phyloP scores from a whole-genome alignment of 2,797 vertebrate genomes.

The Crax fasciolata region DNA sequence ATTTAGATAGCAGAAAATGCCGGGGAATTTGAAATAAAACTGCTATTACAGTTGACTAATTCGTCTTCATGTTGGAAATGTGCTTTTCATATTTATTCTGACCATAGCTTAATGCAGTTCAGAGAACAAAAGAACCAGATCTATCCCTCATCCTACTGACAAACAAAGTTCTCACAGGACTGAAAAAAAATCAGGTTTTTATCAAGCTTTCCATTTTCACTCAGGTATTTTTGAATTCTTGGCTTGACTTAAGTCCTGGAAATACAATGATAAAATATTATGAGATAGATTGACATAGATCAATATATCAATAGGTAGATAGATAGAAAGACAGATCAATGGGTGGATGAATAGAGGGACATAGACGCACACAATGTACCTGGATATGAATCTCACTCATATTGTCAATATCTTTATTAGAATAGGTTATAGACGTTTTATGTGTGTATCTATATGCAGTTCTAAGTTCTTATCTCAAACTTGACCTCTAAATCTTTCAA shows the following conservation, averaged over 20 bases:
- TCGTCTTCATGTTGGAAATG: neutral
- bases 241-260: neutral
- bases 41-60: neutral
- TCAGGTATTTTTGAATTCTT: neutral
- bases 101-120: neutral
- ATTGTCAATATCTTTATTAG: neutral
- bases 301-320: neutral
- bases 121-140: neutral
- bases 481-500: neutral
- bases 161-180: neutral
- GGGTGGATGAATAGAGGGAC: fast-evolving
- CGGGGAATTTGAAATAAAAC: neutral
- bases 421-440: neutral
- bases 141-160: neutral
- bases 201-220: neutral
- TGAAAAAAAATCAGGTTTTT: neutral
- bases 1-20: neutral
- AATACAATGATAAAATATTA: neutral
- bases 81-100: neutral
- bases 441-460: neutral
- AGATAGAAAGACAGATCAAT: neutral
- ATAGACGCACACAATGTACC: neutral
- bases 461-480: neutral
- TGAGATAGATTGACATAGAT: neutral
- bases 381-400: neutral